Base-by-base conservation (phyloP, 2,113 vertebrate genomes). In the Marmota flaviventris region DNA sequence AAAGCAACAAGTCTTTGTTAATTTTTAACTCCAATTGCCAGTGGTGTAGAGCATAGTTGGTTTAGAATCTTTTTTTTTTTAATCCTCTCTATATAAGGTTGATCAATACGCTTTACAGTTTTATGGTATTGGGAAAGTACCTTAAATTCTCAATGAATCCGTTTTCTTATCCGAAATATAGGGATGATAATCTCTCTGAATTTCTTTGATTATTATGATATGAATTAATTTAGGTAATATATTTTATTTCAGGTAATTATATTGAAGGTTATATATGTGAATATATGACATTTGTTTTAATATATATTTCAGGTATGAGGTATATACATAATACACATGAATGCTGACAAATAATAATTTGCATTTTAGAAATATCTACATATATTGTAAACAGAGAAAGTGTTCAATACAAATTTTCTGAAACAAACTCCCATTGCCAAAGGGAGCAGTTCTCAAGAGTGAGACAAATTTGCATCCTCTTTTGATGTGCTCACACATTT, bases 311-410 rank as follows among this genome's bases (percentile, higher is more conserved):
- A 29, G 22, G 9, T 5, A 79, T 79, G 3, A 58, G 4, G 5
- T 53, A 63, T 12, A 51, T 65, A 37, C 0, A 70, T 65, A 84
- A 82, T 77, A 32, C 16, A 53, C 20, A 48, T 65, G 7, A 76
- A 72, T 29, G 8, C n/a, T 95, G n/a, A 13, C n/a, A 73, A 91
- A 11, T 69, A 89, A 56, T 51, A 58, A 27, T 90, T 95, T 88
- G 32, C 1, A 90, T 79, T 90, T 91, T 65, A 37, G 32, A 5
- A 24, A 45, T 85, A 87, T 58, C 20, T 89, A 5, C 17, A 17
- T 73, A 56, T 69, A 73, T 76, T 42, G 25, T 42, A 13, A 14
- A 70, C 9, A 78, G 29, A 93, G 24, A 34, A 89, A 88, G 11
- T 45, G 11, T 25, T 65, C 22, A 76, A 34, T 10, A 82, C 2